These are phyloP conservation scores for Crotalus viridis DNA, from an alignment of 2,113 vertebrate species.

Conservation along the genomic window DNA sequence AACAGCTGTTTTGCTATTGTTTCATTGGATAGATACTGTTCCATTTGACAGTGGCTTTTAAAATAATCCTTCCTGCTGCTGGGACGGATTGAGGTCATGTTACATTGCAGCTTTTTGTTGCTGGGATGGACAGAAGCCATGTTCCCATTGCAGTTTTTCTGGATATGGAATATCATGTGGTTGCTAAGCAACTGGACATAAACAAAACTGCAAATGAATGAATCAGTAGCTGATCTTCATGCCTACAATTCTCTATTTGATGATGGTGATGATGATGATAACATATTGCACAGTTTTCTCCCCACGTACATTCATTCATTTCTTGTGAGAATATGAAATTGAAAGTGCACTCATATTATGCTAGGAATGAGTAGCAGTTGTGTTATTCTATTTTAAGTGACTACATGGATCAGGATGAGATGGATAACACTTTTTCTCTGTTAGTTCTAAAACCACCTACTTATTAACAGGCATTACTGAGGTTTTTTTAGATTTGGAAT, in stretches of 20 bases:
- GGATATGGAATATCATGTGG: slow-evolving; percentile 20
- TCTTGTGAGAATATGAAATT: background rate
- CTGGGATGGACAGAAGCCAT: background rate
- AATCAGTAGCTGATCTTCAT: background rate
- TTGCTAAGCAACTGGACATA: slow-evolving; percentile 49
- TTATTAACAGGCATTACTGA: background rate
- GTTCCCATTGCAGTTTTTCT: slow-evolving; percentile 36
- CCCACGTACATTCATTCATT: background rate
- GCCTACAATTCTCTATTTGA: background rate
- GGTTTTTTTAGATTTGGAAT: background rate
- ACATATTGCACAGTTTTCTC: background rate
- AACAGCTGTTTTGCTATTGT: slow-evolving; percentile 40
- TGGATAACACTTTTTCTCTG: background rate
- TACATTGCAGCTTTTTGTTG: slow-evolving; percentile 8
- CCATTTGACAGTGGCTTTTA: slow-evolving; percentile 35
- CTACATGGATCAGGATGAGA: background rate
- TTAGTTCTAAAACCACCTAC: background rate
- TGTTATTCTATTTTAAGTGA: background rate
- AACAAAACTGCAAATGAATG: slow-evolving; percentile 20
- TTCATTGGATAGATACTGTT: slow-evolving; percentile 31
- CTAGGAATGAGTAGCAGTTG: background rate
- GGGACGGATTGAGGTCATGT: background rate
- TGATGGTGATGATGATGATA: background rate
- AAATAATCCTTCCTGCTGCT: slow-evolving; percentile 37
- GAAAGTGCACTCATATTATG: background rate